phyloP scores from a whole-genome alignment of 2,797 vertebrate species.

The Kryptolebias ocellatus region DNA sequence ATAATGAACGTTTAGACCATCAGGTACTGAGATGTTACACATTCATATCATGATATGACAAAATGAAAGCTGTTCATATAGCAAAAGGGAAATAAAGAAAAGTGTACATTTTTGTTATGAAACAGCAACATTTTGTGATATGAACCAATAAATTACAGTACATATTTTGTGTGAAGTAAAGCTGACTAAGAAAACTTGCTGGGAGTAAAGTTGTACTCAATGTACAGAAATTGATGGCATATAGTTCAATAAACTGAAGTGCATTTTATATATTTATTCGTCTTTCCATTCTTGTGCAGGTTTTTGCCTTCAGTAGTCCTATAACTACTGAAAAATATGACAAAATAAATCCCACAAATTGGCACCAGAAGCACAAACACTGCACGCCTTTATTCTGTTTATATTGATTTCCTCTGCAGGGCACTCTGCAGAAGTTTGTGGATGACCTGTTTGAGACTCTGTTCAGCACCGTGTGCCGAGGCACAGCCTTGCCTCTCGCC shows the following conservation, averaged over 20 bases:
- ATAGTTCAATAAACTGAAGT: neutral
- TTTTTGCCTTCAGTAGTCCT: neutral
- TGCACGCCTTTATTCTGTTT: neutral
- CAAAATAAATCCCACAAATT: neutral
- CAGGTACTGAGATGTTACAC: neutral
- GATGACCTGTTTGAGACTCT: slow-evolving; percentile 96
- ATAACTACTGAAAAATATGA: neutral
- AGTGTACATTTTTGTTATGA: neutral
- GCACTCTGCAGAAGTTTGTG: slow-evolving; percentile 97
- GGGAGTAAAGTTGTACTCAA: neutral
- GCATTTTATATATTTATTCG: neutral
- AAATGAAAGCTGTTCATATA: neutral
- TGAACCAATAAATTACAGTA: neutral
- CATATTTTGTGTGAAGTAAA: neutral
- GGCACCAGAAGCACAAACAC: neutral
- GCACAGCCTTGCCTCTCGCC: slow-evolving; percentile 92
- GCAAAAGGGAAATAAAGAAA: neutral
- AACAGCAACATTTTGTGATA: neutral
- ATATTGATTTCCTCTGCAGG: slow-evolving; percentile 72
- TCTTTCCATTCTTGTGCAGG: no score
- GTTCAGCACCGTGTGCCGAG: slow-evolving; percentile 95
- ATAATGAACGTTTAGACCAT: neutral
- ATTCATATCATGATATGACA: neutral
- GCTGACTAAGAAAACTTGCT: neutral
- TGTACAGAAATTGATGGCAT: neutral